Conservation (phyloP, 2,888 invertebrate genomes). For the Rhorus exstirpatorius region DNA sequence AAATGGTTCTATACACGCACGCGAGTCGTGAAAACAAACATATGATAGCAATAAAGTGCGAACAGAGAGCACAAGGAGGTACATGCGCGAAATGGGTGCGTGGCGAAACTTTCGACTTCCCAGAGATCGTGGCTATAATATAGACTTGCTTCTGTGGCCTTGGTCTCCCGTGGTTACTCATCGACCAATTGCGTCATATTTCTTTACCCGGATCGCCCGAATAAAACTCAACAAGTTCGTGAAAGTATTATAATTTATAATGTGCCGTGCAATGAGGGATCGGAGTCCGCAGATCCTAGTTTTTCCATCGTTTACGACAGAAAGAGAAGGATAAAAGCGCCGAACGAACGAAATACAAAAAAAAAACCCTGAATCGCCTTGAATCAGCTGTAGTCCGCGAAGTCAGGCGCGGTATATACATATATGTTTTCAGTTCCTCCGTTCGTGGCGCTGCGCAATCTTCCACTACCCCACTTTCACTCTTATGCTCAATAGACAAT, state of each 20-base stretch:
- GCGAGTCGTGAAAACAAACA: too few relatives aligned
- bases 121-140: not conserved
- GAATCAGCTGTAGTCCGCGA: not conserved
- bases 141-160: slow-evolving; percentile 74
- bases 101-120: slow-evolving; percentile 41
- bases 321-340: not conserved
- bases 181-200: slow-evolving; percentile 78
- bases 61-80: too few relatives aligned
- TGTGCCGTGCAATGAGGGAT: not conserved
- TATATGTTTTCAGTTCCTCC: too few relatives aligned
- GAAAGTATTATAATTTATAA: slow-evolving; percentile 5
- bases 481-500: too few relatives aligned
- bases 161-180: slow-evolving; percentile 82
- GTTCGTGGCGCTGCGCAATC: too few relatives aligned
- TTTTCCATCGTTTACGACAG: not conserved
- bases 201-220: slow-evolving; percentile 26
- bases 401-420: not conserved
- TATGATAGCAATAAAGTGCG: too few relatives aligned
- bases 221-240: slow-evolving; percentile 30
- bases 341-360: not conserved
- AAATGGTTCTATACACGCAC: too few relatives aligned
- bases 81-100: not conserved
- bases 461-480: too few relatives aligned
- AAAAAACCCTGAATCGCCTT: not conserved
- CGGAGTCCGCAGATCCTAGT: slow-evolving; percentile 8